phyloP scores from a whole-genome alignment of 2,888 invertebrate species.

The Scotopteryx bipunctaria region DNA sequence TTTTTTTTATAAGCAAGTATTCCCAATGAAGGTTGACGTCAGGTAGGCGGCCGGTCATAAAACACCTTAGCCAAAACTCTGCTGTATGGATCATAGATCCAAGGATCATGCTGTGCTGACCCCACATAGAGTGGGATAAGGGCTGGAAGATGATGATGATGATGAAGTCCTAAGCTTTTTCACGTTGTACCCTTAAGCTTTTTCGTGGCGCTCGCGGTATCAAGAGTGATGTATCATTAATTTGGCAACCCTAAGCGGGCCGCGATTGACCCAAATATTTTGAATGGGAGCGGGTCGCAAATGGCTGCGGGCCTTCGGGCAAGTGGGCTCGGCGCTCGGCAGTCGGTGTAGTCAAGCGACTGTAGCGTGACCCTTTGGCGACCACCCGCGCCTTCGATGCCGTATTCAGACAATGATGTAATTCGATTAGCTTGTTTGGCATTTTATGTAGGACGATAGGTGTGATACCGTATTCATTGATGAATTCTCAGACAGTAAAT shows the following conservation, averaged over 20 bases:
- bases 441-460: slow-evolving; percentile 22
- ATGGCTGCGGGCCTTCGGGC: slow-evolving; percentile 30
- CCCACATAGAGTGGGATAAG: too few species aligned
- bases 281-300: slow-evolving; percentile 47
- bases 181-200: background rate
- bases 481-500: slow-evolving; percentile 18
- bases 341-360: slow-evolving; percentile 8
- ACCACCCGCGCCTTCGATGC: slow-evolving; percentile 41
- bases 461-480: slow-evolving; percentile 15
- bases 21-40: too few species aligned
- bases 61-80: too few species aligned
- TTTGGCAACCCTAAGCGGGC: slow-evolving; percentile 35
- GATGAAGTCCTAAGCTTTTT: background rate
- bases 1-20: too few species aligned
- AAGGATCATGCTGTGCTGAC: too few species aligned
- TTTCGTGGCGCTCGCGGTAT: background rate
- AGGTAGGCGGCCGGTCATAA: too few species aligned
- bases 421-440: slow-evolving; percentile 23
- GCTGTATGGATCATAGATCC: too few species aligned
- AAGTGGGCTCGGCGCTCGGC: slow-evolving; percentile 25
- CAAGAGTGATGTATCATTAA: slow-evolving; percentile 6
- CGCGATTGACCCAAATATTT: slow-evolving; percentile 63
- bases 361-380: slow-evolving; percentile 46
- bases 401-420: slow-evolving; percentile 37
- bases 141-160: too few species aligned